These are phyloP conservation scores for Prunella fulvescens DNA, from an alignment of 2,113 vertebrate genomes.

Conservation along the genomic window DNA sequence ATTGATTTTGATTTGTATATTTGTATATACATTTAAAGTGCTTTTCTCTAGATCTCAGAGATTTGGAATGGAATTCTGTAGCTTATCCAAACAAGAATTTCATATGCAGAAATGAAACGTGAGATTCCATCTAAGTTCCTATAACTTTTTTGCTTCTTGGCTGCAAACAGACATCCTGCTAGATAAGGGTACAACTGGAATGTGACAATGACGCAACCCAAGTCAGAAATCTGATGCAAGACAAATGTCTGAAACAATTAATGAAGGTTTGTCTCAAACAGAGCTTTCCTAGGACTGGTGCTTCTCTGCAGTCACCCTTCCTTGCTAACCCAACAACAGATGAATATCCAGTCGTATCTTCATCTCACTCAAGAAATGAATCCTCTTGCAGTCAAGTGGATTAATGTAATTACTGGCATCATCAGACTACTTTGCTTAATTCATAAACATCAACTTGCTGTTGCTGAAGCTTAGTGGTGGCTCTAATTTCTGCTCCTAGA, in stretches of 20 bases:
- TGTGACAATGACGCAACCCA: not conserved
- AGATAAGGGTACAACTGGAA: slow-evolving; percentile 7
- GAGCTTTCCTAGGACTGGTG: not conserved
- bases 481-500: not conserved
- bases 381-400: slow-evolving; percentile 5
- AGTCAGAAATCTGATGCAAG: slow-evolving; percentile 9
- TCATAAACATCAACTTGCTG: not conserved
- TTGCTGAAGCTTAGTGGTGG: not conserved
- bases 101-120: not conserved
- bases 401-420: slow-evolving; percentile 17
- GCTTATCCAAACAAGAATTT: slow-evolving; percentile 22
- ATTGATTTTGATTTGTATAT: slow-evolving; percentile 31
- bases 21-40: not conserved
- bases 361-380: slow-evolving; percentile 2
- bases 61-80: not conserved
- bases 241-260: not conserved
- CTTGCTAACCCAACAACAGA: not conserved
- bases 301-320: not conserved
- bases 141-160: slow-evolving; percentile 1
- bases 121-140: slow-evolving; percentile 1
- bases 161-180: not conserved
- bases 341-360: slow-evolving; percentile 14
- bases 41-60: not conserved
- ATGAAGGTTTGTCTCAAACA: not conserved
- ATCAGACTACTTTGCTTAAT: slow-evolving; percentile 7